Evolutionary conservation across 2,797 vertebrate genomes (phyloP), one percentile per base, ranked within the genome.

Genomic region (Oryzias dopingdopingensis): DNA sequence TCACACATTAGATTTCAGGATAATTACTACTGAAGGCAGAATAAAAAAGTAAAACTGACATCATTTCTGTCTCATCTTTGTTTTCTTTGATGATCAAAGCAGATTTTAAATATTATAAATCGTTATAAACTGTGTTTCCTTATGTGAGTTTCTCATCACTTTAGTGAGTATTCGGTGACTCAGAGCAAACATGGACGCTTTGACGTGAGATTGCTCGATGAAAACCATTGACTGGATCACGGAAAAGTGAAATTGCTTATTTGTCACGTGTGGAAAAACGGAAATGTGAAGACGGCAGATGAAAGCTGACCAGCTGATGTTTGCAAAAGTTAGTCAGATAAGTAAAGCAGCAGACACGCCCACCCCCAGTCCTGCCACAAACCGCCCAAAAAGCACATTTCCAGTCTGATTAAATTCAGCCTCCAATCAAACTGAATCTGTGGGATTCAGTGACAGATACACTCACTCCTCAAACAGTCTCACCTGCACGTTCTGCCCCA

Each of bases 401-500:
- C 32, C 32, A 32, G 32, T 3, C 32, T 10, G 8, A 2, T 37
- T 37, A 4, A 12, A 6, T 12, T 37, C 29, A 32, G 4, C 6
- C 5, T 22, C 20, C 32, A 37, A 3, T 12, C 32, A 10, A 32
- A 32, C 7, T 32, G 8, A 32, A 32, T 32, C 29, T 8, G 29
- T 0, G 29, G 29, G 29, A 32, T 32, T 32, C 29, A 32, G 29
- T 10, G 8, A 8, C 6, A 8, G 49, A 67, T 2, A 22, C 20
- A 22, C 20, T 56, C 22, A 65, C 42, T 70, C 67, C 29, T 59
- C 70, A 79, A 52, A 73, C 74, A 67, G 40, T 86, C 89, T 92
- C 91, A 92, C 89, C 91, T 92, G 84, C 51, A 65, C 78, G 85
- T 85, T 82, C 81, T 86, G 29, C 81, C 84, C 86, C 86, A 88